Base-by-base conservation (phyloP, 2,888 invertebrate species). In the Ditula angustiorana region DNA sequence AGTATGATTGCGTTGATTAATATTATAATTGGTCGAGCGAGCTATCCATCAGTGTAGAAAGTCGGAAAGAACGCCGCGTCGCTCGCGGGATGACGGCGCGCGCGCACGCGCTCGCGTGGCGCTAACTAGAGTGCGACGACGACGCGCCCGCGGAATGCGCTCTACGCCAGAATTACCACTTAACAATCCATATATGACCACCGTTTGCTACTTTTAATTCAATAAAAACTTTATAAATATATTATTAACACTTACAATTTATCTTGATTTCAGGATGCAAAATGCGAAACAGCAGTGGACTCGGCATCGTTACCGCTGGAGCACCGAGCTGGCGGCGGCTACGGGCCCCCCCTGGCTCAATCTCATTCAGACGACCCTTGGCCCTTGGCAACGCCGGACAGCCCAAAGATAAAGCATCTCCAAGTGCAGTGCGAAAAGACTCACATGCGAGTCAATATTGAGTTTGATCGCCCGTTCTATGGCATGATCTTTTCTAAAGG, bases 401-500 rank as follows among this genome's bases (percentile, higher is more conserved):
- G 97, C 89, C 98, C 98, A 0, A 97, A 98, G 88, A 98, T 98
- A 78, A 98, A 98, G 89, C 97, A 97, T 80, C 92, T 98, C 69
- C 97, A 98, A 93, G 98, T 98, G 73, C 98, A 98, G 85, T 98
- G 98, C 88, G 98, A 98, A 88, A 98, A 98, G 88, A 98, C 98
- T 52, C 97, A 98, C 85, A 98, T 98, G 98, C 94, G 98, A 58
- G 98, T 98, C 61, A 98, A 98, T 87, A 97, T 98, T 78, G 98
- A 98, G 86, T 98, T 98, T 90, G 98, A 98, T 85, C 94, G 98
- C 52, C 98, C 98, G 11, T 98, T 98, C 92, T 98, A 98, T 85
- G 98, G 98, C 28, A 98, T 98, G 97, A 98, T 98, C 81, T 98
- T 98, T 93, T 98, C 98, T 68, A 98, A 98, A 89, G 98, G 97